Evolutionary conservation across 1,140 invertebrate species (phyloP), one percentile per base, ranked within the genome.

Genomic region (Bombus consobrinus): DNA sequence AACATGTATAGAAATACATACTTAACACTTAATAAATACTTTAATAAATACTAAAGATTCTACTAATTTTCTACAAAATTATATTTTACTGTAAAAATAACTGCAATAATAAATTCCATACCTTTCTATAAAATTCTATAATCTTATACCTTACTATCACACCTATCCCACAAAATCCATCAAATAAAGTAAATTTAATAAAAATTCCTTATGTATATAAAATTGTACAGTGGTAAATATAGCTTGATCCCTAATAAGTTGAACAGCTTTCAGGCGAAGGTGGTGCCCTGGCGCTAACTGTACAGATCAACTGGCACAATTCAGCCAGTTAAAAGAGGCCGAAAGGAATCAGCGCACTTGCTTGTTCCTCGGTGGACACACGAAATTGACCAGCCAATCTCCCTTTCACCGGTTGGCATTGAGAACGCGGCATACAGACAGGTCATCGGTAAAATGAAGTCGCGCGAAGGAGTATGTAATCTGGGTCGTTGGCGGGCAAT

Each of bases 401-500:
- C 5, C 87, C 87, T 88, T 88, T 88, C 86, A 88, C 85, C 41
- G 34, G 68, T 6, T 62, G 75, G 75, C 85, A 88, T 88, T 88
- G 87, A 81, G 57, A 62, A 32, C 22, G 8, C 59, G 39, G 25
- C 41, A 39, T 28, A 64, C 41, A 87, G 43, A 39, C 57, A 47
- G 43, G 73, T 87, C 41, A 82, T 88, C 66, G 71, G 25, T 28
- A 47, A 83, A 87, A 87, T 22, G 22, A 87, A 82, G 72, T 43
- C 64, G 78, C 69, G 57, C 28, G 78, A 57, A 78, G 15, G 39
- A 12, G 37, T 64, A 15, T 34, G 28, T 64, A 83, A 88, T 87
- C 62, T 87, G 71, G 62, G 57, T 82, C 78, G 43, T 83, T 87
- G 80, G 18, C 73, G 73, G 62, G 39, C 39, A 74, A 83, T 88